phyloP scores from a whole-genome alignment of 2,113 vertebrate genomes.

The Speoplatyrhinus poulsoni region DNA sequence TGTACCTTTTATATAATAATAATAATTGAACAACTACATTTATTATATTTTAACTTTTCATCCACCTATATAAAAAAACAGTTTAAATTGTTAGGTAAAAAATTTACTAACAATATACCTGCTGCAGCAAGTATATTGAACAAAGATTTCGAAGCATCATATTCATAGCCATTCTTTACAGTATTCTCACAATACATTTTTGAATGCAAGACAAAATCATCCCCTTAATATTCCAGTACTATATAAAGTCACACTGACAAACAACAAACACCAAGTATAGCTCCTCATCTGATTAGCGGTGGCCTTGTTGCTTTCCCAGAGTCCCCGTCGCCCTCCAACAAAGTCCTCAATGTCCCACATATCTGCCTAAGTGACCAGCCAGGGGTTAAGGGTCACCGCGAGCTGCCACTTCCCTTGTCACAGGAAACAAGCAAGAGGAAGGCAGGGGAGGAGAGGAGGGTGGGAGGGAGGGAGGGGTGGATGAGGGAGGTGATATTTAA shows the following conservation, averaged over 20 bases:
- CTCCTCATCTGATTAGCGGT: conserved; percentile 52
- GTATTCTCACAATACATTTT: conserved; percentile 5
- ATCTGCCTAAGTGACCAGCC: conserved; percentile 80
- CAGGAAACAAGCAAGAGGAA: conserved; percentile 69
- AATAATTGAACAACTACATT: too few species aligned
- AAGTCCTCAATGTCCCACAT: conserved; percentile 69
- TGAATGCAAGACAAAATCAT: conserved; percentile 13
- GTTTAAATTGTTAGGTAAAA: too few species aligned
- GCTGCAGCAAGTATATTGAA: too few species aligned
- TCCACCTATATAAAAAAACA: too few species aligned
- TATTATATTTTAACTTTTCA: too few species aligned
- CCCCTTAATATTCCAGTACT: conserved; percentile 4
- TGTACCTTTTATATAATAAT: neutral
- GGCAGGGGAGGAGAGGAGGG: conserved; percentile 32
- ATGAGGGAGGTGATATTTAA: conserved; percentile 65
- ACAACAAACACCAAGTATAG: conserved; percentile 18
- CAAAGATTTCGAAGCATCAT: neutral
- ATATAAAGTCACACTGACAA: conserved; percentile 48
- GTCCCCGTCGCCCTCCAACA: conserved; percentile 68
- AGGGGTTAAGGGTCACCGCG: conserved; percentile 64
- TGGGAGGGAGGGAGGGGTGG: conserved; percentile 26
- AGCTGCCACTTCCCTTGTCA: conserved; percentile 79
- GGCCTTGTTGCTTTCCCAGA: conserved; percentile 42
- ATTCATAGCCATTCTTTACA: conserved; percentile 13
- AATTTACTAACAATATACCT: too few species aligned